A percentile compares a stretch with the other conserved stretches of the same genome.
These are phyloP conservation scores for Lepeophtheirus salmonis DNA, from an alignment of 1,140 invertebrate species.

Conservation along the genomic window DNA sequence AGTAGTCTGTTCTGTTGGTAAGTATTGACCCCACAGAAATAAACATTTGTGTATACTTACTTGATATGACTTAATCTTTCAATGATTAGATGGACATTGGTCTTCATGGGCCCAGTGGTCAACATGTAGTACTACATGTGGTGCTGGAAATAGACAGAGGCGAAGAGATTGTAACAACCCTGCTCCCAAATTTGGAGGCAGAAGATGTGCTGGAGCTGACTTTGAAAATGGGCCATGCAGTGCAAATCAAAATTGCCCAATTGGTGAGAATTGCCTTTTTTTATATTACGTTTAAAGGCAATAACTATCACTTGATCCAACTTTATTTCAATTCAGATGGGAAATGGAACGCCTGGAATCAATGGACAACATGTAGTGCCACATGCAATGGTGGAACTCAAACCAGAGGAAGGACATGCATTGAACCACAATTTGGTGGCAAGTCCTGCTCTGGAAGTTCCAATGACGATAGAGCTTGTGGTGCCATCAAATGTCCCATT, in stretches of 20 bases:
- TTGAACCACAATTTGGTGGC: conserved; percentile 27
- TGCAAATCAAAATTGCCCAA: background rate
- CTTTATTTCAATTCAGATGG: background rate
- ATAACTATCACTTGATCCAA: too few relatives aligned
- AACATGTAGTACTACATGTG: conserved; percentile 30
- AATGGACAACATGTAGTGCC: conserved; percentile 28
- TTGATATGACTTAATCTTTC: background rate
- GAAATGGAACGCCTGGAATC: conserved; percentile 24
- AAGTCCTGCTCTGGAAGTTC: conserved; percentile 25
- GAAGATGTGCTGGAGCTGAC: conserved; percentile 25
- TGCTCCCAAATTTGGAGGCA: conserved; percentile 26
- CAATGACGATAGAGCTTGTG: conserved; percentile 28
- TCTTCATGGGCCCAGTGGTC: conserved; percentile 29
- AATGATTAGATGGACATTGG: conserved; percentile 25
- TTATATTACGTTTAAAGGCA: background rate
- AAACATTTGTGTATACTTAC: background rate
- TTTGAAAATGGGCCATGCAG: conserved; percentile 28
- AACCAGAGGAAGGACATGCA: conserved; percentile 26
- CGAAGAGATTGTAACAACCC: conserved; percentile 28
- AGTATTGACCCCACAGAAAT: background rate
- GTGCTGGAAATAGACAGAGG: conserved; percentile 36
- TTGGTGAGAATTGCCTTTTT: background rate
- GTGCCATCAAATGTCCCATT: background rate
- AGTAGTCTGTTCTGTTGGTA: background rate
- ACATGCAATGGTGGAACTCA: conserved; percentile 41